Base-by-base conservation (phyloP, 2,888 invertebrate species). In the Monopis laevigella region DNA sequence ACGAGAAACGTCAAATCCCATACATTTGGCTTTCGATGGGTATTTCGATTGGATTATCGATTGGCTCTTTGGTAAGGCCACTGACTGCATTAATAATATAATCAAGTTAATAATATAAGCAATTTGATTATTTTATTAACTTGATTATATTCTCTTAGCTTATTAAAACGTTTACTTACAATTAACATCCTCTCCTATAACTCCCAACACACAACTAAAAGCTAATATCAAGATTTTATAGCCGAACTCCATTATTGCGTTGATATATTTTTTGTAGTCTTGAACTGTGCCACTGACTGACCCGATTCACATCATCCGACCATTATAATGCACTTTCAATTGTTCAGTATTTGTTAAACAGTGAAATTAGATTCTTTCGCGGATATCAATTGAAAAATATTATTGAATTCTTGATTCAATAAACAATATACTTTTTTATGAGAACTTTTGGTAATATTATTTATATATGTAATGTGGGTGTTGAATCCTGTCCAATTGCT, bases 161-260 rank as follows among this genome's bases (percentile, higher is more conserved):
- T n/a, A n/a, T n/a, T n/a, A n/a, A n/a, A n/a, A n/a, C n/a, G n/a
- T 32, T 32, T 32, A 75, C 78, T 78, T 51, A 78, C 78, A 78
- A 52, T 74, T 78, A 2, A 75, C 69, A 41, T 78, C 78, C 45
- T 78, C 78, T 6, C 72, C 67, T 36, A 54, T 16, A 0, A 57
- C 53, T 3, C 68, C 60, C 16, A 66, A 26, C 29, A 60, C 49
- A 18, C 65, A 42, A 47, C 59, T 67, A 2, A 62, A 38, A 14
- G 67, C 47, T 40, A 65, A 56, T 42, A 69, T 26, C 1, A 73
- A 28, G 17, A 32, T 17, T 4, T 32, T 17, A 14, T 17, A n/a
- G 6, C 49, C 49, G 29, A 61, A 45, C 48, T 65, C 58, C 72
- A 75, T 75, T 49, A 55, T 66, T 17, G 4, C 5, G 17, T 30